Evolutionary conservation across 2,888 invertebrate species (phyloP).

Genomic region (Elegia similella): DNA sequence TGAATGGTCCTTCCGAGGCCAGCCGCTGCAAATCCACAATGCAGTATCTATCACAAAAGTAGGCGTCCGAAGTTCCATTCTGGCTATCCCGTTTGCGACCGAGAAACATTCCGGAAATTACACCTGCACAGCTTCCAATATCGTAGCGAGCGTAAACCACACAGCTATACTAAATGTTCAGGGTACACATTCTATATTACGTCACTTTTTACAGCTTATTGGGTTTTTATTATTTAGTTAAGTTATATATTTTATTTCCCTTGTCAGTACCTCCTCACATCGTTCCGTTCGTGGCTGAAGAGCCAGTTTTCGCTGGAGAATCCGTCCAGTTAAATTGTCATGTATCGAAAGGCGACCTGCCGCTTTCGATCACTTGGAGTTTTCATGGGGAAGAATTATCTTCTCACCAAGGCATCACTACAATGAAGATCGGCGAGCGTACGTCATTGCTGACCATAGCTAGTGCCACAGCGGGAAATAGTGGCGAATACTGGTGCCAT

Average conservation of each 20-base stretch:
- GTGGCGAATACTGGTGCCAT: slow-evolving; percentile 87
- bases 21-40: slow-evolving; percentile 61
- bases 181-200: slow-evolving; percentile 74
- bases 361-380: slow-evolving; percentile 88
- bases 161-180: slow-evolving; percentile 84
- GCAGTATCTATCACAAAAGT: slow-evolving; percentile 79
- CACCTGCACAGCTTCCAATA: slow-evolving; percentile 87
- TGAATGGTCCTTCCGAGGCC: slow-evolving; percentile 85
- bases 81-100: slow-evolving; percentile 85
- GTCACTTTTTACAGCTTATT: slow-evolving; percentile 43
- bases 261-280: slow-evolving; percentile 83
- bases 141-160: slow-evolving; percentile 84
- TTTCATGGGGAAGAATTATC: slow-evolving; percentile 84
- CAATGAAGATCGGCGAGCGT: slow-evolving; percentile 83
- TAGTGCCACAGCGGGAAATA: slow-evolving; percentile 83
- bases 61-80: slow-evolving; percentile 82
- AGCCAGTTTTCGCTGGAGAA: slow-evolving; percentile 84
- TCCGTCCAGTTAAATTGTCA: slow-evolving; percentile 84
- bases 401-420: slow-evolving; percentile 78
- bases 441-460: slow-evolving; percentile 85
- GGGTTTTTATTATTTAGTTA: slow-evolving; percentile 39
- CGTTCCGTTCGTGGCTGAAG: slow-evolving; percentile 83
- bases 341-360: slow-evolving; percentile 85
- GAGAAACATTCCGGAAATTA: slow-evolving; percentile 88
- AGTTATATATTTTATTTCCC: slow-evolving; percentile 42